Evolutionary conservation across 2,113 vertebrate species (phyloP).

Genomic region (Malurus alboscapulatus): DNA sequence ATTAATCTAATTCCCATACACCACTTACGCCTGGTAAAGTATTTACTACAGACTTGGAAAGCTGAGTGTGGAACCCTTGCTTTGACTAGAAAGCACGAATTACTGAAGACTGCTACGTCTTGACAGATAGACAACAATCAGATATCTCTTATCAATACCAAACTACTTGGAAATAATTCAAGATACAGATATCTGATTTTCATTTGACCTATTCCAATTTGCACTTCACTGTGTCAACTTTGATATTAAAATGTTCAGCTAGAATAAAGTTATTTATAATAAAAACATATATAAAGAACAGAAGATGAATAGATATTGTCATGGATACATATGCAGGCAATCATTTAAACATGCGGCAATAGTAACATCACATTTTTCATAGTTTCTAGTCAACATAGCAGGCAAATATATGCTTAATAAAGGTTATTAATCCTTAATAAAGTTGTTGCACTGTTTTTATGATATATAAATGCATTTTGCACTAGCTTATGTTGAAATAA

Average conservation of each 20-base stretch:
- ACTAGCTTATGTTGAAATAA: constrained; percentile 49
- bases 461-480: background rate
- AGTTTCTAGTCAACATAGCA: constrained; percentile 48
- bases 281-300: constrained; percentile 58
- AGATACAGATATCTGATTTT: constrained; percentile 37
- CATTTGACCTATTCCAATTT: constrained; percentile 50
- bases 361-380: constrained; percentile 65
- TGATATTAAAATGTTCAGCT: constrained; percentile 53
- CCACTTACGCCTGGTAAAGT: constrained; percentile 21
- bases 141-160: constrained; percentile 52
- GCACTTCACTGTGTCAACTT: constrained; percentile 50
- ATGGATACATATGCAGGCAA: constrained; percentile 48
- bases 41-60: constrained; percentile 38
- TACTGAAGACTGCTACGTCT: constrained; percentile 28
- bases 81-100: constrained; percentile 25
- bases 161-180: constrained; percentile 51
- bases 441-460: background rate
- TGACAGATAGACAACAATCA: constrained; percentile 19
- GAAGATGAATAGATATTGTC: constrained; percentile 59
- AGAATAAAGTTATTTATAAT: constrained; percentile 53
- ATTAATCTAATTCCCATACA: constrained; percentile 33
- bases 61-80: background rate
- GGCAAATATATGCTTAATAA: constrained; percentile 54
- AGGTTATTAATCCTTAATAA: constrained; percentile 55
- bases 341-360: constrained; percentile 48